Base-by-base conservation (phyloP, 2,888 invertebrate species). In the Pachycephus smyrnensis region DNA sequence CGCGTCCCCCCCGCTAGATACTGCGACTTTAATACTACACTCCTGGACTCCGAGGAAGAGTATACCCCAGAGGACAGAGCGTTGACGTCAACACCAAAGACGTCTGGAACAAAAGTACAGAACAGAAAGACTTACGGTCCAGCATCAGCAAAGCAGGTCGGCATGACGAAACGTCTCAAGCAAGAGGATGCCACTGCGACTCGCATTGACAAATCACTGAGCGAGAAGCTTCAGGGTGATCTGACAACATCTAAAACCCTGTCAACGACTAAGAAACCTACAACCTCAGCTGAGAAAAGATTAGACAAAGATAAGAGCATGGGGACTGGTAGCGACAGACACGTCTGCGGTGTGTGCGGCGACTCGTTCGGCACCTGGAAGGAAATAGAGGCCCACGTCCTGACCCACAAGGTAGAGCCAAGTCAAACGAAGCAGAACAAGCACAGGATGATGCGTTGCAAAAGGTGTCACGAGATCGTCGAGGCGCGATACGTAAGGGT, bases 361-460 rank as follows among this genome's bases (percentile, higher is more conserved):
- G 80, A 86, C 9, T 82, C 85, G 31, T 89, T 90, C 36, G 77
- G 77, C 3, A 86, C 81, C 1, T 83, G 86, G 23, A 82, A 76
- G 0, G 88, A 90, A 4, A 88, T 89, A 1, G 88, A 89, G 32
- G 79, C 76, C 2, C 91, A 91, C n/a, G 84, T 88, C 23, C 84
- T 83, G 1, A 77, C 76, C 23, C 90, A 90, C 68, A 86, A 85
- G 75, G 40, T 75, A 15, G 79, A 79, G 1, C 0, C 32, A 36
- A 23, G 15, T 11, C 36, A n/a, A 32, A 12, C n/a, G 69, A 73
- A 37, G 33, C 75, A 11, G 73, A 74, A 35, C 74, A 90, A 89
- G 40, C 86, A 86, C 3, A 89, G 89, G 75, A 86, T 89, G 81
- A 91, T 91, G 91, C 86, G 91, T 32, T 91, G 91, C 73, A 91